Evolutionary conservation across 2,888 invertebrate genomes (phyloP), one percentile per base, ranked within the genome.

Genomic region (Ligdia adustata): DNA sequence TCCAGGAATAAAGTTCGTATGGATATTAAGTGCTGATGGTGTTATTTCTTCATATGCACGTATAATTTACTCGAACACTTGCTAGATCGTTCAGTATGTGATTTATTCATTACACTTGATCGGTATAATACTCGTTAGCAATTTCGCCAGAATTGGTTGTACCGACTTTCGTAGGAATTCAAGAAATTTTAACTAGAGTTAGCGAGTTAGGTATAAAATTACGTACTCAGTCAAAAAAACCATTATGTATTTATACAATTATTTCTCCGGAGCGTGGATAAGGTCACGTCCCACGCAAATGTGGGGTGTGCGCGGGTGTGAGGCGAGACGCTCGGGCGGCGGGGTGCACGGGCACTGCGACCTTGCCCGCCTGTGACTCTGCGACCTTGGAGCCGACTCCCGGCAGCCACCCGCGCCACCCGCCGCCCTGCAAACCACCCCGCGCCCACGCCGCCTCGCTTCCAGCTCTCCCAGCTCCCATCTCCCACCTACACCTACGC

Each of bases 351-450:
- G 87, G 84, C 85, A 83, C 78, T 76, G 75, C 75, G 88, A 89
- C 89, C 89, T 89, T 90, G 89, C 89, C 89, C 89, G 89, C 88
- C 87, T 81, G 87, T 90, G 89, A 90, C 89, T 89, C 87, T 83
- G 85, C 83, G 88, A 89, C 89, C 89, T 88, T 89, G 87, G 85
- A 84, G 81, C 86, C 79, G 75, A 66, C 64, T 64, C 49, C 62
- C 66, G 41, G 59, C 24, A 57, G 18, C 51, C 52, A 52, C 60
- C 55, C 38, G n/a, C 48, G 41, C 57, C 45, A 42, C 49, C 42
- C 55, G 57, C 59, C 57, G 41, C 62, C 55, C 52, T 59, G 63
- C 54, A 53, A 29, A 44, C 65, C 69, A 61, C 72, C 66, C 70
- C 55, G 41, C 76, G 72, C 75, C 75, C 66, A 72, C 78, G 73